Evolutionary conservation across 2,888 invertebrate species (phyloP).

Genomic region (Sesamia inferens): DNA sequence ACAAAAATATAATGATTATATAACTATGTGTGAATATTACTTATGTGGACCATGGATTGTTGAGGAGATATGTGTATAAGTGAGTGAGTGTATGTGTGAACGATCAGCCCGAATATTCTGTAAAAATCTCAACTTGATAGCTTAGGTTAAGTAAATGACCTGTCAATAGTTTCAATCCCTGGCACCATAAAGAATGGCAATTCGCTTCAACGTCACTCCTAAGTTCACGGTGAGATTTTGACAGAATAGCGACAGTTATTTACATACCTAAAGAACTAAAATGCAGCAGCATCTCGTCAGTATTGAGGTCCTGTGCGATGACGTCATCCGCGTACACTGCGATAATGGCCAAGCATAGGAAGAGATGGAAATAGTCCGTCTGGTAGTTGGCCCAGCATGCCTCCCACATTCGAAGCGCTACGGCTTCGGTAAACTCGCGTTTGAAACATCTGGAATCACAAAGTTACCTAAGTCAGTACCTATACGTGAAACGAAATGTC

Average conservation of each 20-base stretch:
- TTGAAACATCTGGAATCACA: slow-evolving; percentile 94
- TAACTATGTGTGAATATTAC: too few species aligned
- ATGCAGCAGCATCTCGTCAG: slow-evolving; percentile 98
- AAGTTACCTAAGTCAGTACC: too few species aligned
- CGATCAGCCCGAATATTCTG: too few species aligned
- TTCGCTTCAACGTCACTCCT: too few species aligned
- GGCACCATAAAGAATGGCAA: too few species aligned
- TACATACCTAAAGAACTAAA: slow-evolving; percentile 95
- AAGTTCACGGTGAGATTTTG: neutral
- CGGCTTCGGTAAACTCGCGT: slow-evolving; percentile 96
- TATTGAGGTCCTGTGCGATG: slow-evolving; percentile 96
- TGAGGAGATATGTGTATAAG: too few species aligned
- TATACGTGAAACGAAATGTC: neutral
- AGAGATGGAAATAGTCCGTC: slow-evolving; percentile 98
- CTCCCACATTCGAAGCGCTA: slow-evolving; percentile 98
- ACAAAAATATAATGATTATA: too few species aligned
- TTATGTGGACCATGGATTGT: too few species aligned
- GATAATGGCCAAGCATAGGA: slow-evolving; percentile 97
- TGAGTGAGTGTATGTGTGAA: too few species aligned
- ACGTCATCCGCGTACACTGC: slow-evolving; percentile 98
- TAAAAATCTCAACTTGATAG: too few species aligned
- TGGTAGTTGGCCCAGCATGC: slow-evolving; percentile 99
- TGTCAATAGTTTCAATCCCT: too few species aligned
- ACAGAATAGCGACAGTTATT: neutral
- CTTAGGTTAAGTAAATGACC: too few species aligned